These are phyloP conservation scores for Eristalinus aeneus DNA, from an alignment of 2,888 invertebrate species.

Conservation along the genomic window DNA sequence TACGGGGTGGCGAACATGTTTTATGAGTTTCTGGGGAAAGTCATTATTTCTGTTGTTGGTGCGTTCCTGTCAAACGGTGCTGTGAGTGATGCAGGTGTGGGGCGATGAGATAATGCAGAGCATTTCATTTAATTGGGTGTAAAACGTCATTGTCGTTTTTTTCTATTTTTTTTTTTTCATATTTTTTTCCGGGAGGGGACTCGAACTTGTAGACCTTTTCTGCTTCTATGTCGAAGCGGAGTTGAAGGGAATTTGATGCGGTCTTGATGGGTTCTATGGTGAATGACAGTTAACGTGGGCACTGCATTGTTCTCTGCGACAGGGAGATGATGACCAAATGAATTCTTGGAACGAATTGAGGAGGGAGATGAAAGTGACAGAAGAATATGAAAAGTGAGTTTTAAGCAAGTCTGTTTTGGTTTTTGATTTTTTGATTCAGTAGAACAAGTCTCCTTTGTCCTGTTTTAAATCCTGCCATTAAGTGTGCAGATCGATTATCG, in stretches of 20 bases:
- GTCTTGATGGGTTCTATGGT: not conserved
- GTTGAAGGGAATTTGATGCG: not conserved
- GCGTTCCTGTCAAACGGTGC: conserved; percentile 44
- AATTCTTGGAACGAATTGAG: not conserved
- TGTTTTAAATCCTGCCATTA: too few species aligned
- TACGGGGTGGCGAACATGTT: conserved; percentile 61
- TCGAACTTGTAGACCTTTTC: not conserved
- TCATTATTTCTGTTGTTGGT: conserved; percentile 45
- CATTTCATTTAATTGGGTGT: conserved; percentile 67
- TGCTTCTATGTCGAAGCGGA: not conserved
- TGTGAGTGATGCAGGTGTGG: conserved; percentile 19
- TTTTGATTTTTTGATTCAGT: too few species aligned
- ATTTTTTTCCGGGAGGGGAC: conserved; percentile 1
- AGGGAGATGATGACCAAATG: not conserved
- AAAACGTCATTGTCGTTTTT: conserved; percentile 49
- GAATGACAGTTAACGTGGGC: not conserved
- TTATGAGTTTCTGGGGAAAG: conserved; percentile 56
- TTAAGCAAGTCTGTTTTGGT: too few species aligned
- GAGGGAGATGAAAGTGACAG: not conserved
- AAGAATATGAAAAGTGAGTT: too few species aligned
- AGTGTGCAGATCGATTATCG: too few species aligned
- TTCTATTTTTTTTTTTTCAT: not conserved
- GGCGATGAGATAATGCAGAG: conserved; percentile 12
- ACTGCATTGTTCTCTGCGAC: not conserved
- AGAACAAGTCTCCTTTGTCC: too few species aligned